These are phyloP conservation scores for Scartelaos histophorus DNA, from an alignment of 2,113 vertebrate species.

Conservation along the genomic window DNA sequence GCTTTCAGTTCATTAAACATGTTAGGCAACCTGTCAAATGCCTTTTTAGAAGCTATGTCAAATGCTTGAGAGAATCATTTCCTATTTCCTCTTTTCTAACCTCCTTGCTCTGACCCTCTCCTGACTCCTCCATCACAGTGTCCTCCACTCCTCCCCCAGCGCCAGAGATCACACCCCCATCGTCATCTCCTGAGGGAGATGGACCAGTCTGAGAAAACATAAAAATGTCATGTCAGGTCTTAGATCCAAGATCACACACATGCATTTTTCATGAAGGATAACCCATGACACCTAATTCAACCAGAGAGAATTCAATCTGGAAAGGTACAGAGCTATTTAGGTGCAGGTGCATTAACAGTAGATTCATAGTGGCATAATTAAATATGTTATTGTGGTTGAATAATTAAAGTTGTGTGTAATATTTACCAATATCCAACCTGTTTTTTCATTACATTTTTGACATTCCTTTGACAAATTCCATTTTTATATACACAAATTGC, in stretches of 20 bases:
- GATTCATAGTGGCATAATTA: background rate
- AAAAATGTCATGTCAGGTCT: slow-evolving; percentile 36
- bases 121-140: slow-evolving; percentile 20
- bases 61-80: background rate
- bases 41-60: background rate
- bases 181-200: slow-evolving; percentile 30
- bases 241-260: slow-evolving; percentile 12
- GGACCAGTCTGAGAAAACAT: background rate
- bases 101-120: slow-evolving; percentile 21
- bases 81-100: slow-evolving; percentile 13
- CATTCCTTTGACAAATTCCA: too few species aligned
- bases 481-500: too few species aligned
- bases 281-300: slow-evolving; percentile 13
- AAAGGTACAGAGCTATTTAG: background rate
- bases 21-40: background rate
- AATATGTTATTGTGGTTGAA: background rate
- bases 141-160: slow-evolving; percentile 7
- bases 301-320: background rate
- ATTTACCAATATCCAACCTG: too few species aligned
- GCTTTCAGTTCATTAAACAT: background rate
- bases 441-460: too few species aligned
- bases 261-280: slow-evolving; percentile 26
- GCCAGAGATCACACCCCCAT: background rate
- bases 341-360: background rate
- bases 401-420: too few species aligned